phyloP scores from a whole-genome alignment of 1,140 invertebrate species.

The Hylyphantes graminicola region DNA sequence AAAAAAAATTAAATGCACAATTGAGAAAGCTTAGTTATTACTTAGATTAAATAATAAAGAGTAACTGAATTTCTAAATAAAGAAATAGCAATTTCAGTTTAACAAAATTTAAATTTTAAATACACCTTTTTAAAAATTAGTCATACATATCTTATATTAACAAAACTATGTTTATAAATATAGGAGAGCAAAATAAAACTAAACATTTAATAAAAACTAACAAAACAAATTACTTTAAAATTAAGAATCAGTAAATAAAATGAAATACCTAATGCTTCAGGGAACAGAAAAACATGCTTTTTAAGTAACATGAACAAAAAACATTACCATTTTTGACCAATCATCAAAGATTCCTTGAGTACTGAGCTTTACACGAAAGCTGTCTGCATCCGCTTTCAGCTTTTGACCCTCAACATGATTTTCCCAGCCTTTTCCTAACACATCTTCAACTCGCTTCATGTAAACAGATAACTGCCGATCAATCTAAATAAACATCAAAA shows the following conservation, averaged over 20 bases:
- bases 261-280: neutral
- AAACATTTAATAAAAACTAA: neutral
- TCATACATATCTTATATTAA: too few species aligned
- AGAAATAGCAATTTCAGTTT: too few species aligned
- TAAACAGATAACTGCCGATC: conserved; percentile 98
- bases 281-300: neutral
- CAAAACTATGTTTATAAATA: neutral
- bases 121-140: too few species aligned
- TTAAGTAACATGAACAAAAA: too few species aligned
- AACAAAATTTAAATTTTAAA: too few species aligned
- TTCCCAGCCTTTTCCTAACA: conserved; percentile 98
- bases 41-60: too few species aligned
- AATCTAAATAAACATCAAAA: conserved; percentile 72
- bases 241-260: conserved; percentile 7
- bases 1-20: too few species aligned
- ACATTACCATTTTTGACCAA: conserved; percentile 84
- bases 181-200: neutral
- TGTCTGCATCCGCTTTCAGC: conserved; percentile 96
- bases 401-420: conserved; percentile 99
- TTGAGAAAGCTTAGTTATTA: too few species aligned
- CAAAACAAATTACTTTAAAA: neutral
- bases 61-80: too few species aligned
- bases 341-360: conserved; percentile 98
- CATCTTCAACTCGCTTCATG: conserved; percentile 95
- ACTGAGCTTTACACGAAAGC: conserved; percentile 94